phyloP scores from a whole-genome alignment of 2,113 vertebrate species.

The Eleginops maclovinus region DNA sequence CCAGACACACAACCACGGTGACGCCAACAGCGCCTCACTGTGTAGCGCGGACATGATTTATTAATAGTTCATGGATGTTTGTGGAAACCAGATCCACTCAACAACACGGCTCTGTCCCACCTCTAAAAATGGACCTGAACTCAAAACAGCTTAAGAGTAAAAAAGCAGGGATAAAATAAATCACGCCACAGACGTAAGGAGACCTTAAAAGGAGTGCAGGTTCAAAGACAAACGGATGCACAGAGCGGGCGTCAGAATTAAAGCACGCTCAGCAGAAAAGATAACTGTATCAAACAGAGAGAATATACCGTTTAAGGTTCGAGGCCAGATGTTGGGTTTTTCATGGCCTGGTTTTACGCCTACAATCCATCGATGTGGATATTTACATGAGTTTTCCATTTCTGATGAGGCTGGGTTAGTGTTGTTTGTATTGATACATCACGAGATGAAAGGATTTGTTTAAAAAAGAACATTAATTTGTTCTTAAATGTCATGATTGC shows the following conservation, averaged over 20 bases:
- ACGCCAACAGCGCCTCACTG: conserved; percentile 44
- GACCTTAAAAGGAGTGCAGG: neutral
- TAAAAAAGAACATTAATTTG: neutral
- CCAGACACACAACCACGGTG: conserved; percentile 33
- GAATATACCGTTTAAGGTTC: conserved; percentile 21
- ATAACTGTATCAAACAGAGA: conserved; percentile 60
- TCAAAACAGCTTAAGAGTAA: conserved; percentile 17
- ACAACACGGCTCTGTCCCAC: conserved; percentile 39
- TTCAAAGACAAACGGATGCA: neutral
- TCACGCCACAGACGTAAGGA: neutral
- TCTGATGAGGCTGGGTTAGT: neutral
- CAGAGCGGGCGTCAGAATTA: conserved; percentile 13
- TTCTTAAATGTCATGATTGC: neutral
- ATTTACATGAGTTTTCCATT: neutral
- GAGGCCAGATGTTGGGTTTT: neutral
- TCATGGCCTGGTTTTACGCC: neutral
- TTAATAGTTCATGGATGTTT: conserved; percentile 66
- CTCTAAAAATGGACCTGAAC: conserved; percentile 56
- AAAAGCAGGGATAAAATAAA: neutral
- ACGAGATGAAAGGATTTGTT: neutral
- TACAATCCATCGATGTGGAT: conserved; percentile 15
- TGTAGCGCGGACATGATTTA: conserved; percentile 53
- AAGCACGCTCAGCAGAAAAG: conserved; percentile 55
- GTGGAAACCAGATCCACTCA: conserved; percentile 59
- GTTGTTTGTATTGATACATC: neutral